Evolutionary conservation across 2,113 vertebrate species (phyloP).

Genomic region (Stercorarius parasiticus): DNA sequence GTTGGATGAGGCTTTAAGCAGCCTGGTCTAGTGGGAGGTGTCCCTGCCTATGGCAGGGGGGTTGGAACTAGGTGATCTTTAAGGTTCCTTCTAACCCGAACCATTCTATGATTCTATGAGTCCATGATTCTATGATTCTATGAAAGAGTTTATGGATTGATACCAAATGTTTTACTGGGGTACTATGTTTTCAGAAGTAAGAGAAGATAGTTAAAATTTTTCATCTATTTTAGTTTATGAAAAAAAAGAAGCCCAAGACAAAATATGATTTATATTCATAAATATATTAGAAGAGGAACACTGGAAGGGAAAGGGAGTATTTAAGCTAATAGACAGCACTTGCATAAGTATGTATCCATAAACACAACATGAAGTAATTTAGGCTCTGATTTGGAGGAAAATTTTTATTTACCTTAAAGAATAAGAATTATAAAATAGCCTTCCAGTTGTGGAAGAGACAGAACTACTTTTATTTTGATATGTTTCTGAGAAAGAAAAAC

Average conservation of each 20-base stretch:
- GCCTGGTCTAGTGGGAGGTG: too few relatives aligned
- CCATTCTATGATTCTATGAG: too few relatives aligned
- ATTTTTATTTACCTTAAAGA: background rate
- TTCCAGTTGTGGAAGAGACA: background rate
- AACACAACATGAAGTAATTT: background rate
- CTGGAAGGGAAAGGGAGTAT: background rate
- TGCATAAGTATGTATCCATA: background rate
- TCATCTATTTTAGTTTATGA: background rate
- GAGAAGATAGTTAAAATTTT: background rate
- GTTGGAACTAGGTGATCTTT: too few relatives aligned
- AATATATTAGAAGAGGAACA: background rate
- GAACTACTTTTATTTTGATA: background rate
- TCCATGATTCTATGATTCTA: too few relatives aligned
- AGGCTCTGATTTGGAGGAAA: background rate
- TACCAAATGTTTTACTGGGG: background rate
- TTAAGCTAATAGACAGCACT: background rate
- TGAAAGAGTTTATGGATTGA: background rate
- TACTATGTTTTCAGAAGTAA: background rate
- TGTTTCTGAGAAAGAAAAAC: background rate
- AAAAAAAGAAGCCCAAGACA: background rate
- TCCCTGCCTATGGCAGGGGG: too few relatives aligned
- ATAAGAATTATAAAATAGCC: background rate
- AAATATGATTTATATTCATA: background rate
- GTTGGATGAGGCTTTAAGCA: too few relatives aligned
- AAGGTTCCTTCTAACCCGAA: too few relatives aligned